Evolutionary conservation across 2,797 vertebrate species (phyloP).

Genomic region (Myripristis jacobus): DNA sequence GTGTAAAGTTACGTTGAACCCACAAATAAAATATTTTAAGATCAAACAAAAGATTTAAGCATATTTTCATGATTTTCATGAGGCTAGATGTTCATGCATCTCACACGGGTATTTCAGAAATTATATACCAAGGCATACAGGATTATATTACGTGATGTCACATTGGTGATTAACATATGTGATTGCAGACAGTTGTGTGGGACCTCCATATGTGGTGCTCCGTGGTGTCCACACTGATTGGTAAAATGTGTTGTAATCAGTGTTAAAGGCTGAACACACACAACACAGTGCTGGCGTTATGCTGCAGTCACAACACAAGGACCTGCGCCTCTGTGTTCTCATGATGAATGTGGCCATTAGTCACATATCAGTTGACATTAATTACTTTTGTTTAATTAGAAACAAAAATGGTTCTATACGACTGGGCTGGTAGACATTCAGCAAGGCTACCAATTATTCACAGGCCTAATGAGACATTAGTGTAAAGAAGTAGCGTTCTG

Average conservation of each 20-base stretch:
- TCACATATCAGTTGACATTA: not conserved
- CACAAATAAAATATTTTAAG: too few relatives aligned
- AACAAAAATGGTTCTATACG: not conserved
- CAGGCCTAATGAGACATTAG: too few relatives aligned
- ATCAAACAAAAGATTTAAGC: not conserved
- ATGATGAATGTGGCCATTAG: not conserved
- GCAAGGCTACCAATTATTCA: too few relatives aligned
- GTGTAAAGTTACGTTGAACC: too few relatives aligned
- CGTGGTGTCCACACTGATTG: not conserved
- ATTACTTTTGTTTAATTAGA: not conserved
- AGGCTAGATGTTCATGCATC: not conserved
- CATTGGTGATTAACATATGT: not conserved
- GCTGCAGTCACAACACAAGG: not conserved
- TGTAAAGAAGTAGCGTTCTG: too few relatives aligned
- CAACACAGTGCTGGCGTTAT: not conserved
- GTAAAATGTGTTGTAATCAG: not conserved
- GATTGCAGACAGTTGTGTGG: not conserved
- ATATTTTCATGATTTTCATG: constrained; percentile 1
- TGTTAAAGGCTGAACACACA: not conserved
- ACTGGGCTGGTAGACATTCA: not conserved
- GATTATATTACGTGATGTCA: constrained; percentile 12
- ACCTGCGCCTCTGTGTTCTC: not conserved
- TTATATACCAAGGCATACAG: constrained; percentile 12
- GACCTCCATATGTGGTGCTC: not conserved
- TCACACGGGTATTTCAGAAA: not conserved